A percentile compares a stretch with the other conserved stretches of the same genome.
phyloP scores from a whole-genome alignment of 2,888 invertebrate species.

The Drosophila multiciliata region DNA sequence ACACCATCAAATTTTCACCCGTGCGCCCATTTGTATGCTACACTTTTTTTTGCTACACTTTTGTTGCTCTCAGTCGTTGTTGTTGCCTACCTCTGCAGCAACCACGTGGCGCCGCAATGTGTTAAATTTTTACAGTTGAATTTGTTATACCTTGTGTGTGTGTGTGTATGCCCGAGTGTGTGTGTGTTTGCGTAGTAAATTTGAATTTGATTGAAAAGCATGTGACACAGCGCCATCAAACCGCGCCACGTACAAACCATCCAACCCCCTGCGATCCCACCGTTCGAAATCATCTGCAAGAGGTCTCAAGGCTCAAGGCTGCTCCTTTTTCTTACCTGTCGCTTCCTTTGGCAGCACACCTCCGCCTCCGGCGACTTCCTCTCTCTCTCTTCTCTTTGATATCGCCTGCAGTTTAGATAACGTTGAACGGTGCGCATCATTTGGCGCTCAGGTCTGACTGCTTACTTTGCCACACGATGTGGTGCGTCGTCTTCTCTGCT shows the following conservation, averaged over 20 bases:
- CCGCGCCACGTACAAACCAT: slow-evolving; percentile 22
- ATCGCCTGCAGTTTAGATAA: slow-evolving; percentile 77
- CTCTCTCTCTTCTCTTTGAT: slow-evolving; percentile 9
- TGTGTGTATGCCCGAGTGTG: slow-evolving; percentile 27
- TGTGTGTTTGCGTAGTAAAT: slow-evolving; percentile 69
- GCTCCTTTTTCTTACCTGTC: slow-evolving; percentile 52
- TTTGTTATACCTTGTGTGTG: slow-evolving; percentile 56
- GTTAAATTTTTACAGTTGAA: slow-evolving; percentile 83
- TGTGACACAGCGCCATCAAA: slow-evolving; percentile 61
- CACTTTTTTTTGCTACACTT: slow-evolving; percentile 34
- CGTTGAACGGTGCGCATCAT: slow-evolving; percentile 77
- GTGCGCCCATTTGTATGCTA: slow-evolving; percentile 66
- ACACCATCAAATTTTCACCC: slow-evolving; percentile 25
- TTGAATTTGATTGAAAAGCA: slow-evolving; percentile 82
- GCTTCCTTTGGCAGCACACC: slow-evolving; percentile 44
- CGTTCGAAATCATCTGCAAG: slow-evolving; percentile 15
- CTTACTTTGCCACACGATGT: slow-evolving; percentile 69
- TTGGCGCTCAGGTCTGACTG: slow-evolving; percentile 74
- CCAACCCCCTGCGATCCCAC: neutral
- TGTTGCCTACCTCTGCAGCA: slow-evolving; percentile 9
- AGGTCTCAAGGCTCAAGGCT: slow-evolving; percentile 28
- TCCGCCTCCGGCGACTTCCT: slow-evolving; percentile 4
- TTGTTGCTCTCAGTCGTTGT: slow-evolving; percentile 30
- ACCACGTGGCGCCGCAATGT: slow-evolving; percentile 76
- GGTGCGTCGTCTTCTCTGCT: slow-evolving; percentile 50